Evolutionary conservation across 2,113 vertebrate species (phyloP).

Genomic region (Crotalus tigris): DNA sequence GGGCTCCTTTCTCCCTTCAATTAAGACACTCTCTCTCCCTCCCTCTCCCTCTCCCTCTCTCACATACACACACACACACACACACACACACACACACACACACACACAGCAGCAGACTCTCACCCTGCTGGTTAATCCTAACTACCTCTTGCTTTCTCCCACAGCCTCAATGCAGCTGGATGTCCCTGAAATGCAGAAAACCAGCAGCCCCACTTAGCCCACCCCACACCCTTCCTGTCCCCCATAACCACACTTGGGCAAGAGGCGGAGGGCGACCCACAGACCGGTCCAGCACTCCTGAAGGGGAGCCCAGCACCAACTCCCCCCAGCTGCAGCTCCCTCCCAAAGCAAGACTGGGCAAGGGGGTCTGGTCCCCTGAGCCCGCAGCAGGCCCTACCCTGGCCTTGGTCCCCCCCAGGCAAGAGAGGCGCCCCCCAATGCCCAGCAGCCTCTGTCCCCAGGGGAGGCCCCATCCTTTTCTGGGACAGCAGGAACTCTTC

Average conservation of each 20-base stretch:
- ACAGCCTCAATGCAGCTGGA: not conserved
- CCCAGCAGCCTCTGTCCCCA: not conserved
- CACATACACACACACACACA: no score
- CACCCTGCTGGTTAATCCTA: not conserved
- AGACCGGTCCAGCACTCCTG: not conserved
- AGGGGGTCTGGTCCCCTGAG: not conserved
- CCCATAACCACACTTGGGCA: not conserved
- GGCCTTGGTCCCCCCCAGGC: not conserved
- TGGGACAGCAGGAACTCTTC: not conserved
- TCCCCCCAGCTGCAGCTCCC: no score
- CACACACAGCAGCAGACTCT: accelerated
- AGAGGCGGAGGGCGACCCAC: not conserved
- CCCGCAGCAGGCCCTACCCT: not conserved
- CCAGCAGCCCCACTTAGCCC: not conserved
- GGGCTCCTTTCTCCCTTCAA: not conserved
- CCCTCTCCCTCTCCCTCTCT: no score
- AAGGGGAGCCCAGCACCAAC: not conserved
- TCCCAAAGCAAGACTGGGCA: not conserved
- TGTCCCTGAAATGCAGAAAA: not conserved
- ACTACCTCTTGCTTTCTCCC: not conserved
- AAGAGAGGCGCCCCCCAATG: not conserved
- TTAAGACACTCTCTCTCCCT: not conserved
- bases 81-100: no score
- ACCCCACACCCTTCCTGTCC: not conserved
- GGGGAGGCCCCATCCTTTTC: not conserved